These are phyloP conservation scores for Pocillopora damicornis DNA, from an alignment of 64 coral and sea anemone species.

Conservation along the genomic window DNA sequence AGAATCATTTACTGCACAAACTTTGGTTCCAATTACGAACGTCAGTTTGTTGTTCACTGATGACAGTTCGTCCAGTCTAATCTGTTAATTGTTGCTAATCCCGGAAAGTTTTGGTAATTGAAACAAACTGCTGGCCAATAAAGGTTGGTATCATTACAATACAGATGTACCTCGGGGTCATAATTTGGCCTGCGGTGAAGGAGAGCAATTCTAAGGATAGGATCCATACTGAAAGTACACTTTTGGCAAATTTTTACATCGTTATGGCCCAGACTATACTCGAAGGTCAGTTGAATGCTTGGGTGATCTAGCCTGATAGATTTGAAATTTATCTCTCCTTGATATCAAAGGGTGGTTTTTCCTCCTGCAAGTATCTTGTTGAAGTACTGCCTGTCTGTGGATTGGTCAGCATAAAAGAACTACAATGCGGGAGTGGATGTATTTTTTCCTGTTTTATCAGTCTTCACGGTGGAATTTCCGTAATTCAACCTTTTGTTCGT, in stretches of 20 bases:
- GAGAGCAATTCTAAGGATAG: too few species aligned
- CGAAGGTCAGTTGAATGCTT: neutral
- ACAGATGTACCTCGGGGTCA: neutral
- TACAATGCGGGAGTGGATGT: neutral
- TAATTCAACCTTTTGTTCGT: constrained; percentile 10
- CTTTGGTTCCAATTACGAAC: constrained; percentile 13
- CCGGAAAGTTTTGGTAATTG: neutral
- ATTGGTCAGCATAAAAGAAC: constrained; percentile 3
- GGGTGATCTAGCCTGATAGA: neutral
- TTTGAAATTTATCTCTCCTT: neutral
- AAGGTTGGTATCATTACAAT: neutral
- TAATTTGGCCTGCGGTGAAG: neutral
- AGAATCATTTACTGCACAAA: neutral
- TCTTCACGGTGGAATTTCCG: constrained; percentile 21
- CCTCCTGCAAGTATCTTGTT: neutral
- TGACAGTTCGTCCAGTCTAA: neutral
- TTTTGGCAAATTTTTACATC: neutral
- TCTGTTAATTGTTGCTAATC: neutral
- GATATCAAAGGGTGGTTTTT: neutral
- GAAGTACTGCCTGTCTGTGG: neutral
- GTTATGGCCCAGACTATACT: too few species aligned
- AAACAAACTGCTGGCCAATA: constrained; percentile 17
- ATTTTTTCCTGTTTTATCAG: neutral
- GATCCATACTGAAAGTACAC: neutral
- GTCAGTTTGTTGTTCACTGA: neutral